phyloP scores from a whole-genome alignment of 92 coral and sea anemone genomes.

The Umimayanthus kanabou region DNA sequence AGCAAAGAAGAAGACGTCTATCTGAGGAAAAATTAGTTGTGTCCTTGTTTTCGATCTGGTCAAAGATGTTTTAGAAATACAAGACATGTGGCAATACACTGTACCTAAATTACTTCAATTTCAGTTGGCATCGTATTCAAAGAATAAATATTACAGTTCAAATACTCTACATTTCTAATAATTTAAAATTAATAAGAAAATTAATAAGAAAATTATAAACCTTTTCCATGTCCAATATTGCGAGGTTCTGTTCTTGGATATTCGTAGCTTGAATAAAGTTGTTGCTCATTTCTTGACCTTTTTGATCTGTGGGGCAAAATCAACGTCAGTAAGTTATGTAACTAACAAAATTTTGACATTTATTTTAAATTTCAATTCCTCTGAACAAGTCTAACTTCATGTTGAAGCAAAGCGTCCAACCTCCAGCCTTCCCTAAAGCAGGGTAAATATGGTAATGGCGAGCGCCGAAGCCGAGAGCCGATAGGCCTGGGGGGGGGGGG shows the following conservation, averaged over 20 bases:
- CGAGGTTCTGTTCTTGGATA: conserved; percentile 11
- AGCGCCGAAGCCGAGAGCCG: too few relatives aligned
- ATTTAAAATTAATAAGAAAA: too few relatives aligned
- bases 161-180: neutral
- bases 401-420: too few relatives aligned
- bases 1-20: too few relatives aligned
- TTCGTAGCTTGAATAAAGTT: neutral
- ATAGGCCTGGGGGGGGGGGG: too few relatives aligned
- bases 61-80: neutral
- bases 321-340: neutral
- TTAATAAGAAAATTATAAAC: neutral
- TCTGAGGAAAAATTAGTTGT: too few relatives aligned
- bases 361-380: neutral
- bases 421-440: too few relatives aligned
- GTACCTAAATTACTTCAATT: neutral
- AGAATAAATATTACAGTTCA: too few relatives aligned
- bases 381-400: too few relatives aligned
- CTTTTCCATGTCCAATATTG: conserved; percentile 16
- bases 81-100: neutral
- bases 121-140: neutral
- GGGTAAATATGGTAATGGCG: too few relatives aligned
- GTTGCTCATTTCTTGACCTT: conserved; percentile 15
- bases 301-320: neutral
- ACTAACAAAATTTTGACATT: neutral
- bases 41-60: too few relatives aligned